Percentiles rank a stretch among this genome's conserved stretches.
phyloP scores from a whole-genome alignment of 2,113 vertebrate species.

The Petroica traversi region DNA sequence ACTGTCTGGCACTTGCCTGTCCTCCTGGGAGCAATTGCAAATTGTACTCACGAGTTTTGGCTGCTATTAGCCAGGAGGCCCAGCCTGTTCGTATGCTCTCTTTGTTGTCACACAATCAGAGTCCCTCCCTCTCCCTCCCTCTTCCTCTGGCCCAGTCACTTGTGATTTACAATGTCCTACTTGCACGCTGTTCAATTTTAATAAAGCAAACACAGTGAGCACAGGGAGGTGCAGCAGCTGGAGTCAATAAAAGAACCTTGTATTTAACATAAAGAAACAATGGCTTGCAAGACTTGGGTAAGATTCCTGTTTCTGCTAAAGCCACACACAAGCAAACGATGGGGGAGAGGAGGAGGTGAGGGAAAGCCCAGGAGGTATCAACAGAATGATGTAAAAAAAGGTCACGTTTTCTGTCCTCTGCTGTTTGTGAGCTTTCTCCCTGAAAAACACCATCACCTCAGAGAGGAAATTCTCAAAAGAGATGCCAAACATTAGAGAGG shows the following conservation, averaged over 20 bases:
- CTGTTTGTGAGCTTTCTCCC: neutral
- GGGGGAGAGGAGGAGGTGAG: neutral
- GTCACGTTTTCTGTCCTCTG: neutral
- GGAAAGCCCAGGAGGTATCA: neutral
- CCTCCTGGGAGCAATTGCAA: slow-evolving; percentile 12
- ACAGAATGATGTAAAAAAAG: neutral
- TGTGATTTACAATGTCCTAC: slow-evolving; percentile 50
- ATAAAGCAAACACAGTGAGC: slow-evolving; percentile 21
- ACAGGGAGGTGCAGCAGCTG: slow-evolving; percentile 35
- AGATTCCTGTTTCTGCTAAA: neutral
- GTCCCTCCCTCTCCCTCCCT: slow-evolving; percentile 8
- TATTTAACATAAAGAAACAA: slow-evolving; percentile 37
- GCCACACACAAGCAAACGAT: neutral
- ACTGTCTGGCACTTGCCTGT: neutral
- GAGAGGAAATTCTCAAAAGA: neutral
- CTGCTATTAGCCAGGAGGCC: neutral
- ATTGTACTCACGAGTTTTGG: neutral
- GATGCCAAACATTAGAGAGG: neutral
- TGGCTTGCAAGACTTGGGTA: slow-evolving; percentile 36
- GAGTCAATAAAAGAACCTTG: slow-evolving; percentile 29
- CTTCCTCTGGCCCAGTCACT: slow-evolving; percentile 21
- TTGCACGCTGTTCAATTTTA: slow-evolving; percentile 41
- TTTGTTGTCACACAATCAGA: slow-evolving; percentile 11
- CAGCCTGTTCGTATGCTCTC: neutral
- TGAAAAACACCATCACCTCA: neutral